Conservation (phyloP, 1,140 invertebrate genomes). For the Trichonephila clavipes region DNA sequence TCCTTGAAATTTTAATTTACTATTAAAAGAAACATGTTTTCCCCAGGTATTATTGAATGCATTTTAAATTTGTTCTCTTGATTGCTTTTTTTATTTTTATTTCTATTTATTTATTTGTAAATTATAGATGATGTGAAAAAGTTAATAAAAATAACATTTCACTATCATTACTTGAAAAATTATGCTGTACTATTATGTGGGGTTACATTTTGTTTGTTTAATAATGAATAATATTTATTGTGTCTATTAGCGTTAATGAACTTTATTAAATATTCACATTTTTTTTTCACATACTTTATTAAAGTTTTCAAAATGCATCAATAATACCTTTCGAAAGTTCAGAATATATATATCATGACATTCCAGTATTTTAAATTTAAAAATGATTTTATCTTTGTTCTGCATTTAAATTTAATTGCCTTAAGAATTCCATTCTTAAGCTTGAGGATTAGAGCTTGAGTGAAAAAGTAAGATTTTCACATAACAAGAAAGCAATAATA, state of each 20-base stretch:
- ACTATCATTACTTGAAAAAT: neutral
- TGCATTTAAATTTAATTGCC: neutral
- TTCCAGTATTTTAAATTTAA: neutral
- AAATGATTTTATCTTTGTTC: neutral
- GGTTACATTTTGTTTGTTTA: neutral
- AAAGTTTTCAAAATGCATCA: constrained; percentile 1
- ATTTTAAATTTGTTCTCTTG: neutral
- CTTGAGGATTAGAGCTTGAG: constrained; percentile 14
- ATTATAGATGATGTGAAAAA: neutral
- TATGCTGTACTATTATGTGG: neutral
- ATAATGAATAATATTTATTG: neutral
- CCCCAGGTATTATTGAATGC: neutral
- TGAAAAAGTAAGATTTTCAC: neutral
- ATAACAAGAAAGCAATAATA: neutral
- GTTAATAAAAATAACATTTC: neutral
- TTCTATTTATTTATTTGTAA: neutral
- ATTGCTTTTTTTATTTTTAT: neutral
- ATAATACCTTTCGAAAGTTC: neutral
- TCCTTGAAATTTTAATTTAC: neutral
- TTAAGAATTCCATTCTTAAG: neutral
- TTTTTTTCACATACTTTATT: neutral
- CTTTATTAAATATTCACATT: neutral
- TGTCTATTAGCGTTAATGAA: neutral
- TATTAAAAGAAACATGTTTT: neutral
- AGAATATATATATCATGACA: neutral